Percentiles rank a stretch among this genome's conserved stretches.
Conservation (phyloP, 2,797 vertebrate species). For the Ctenosaura bakeri region DNA sequence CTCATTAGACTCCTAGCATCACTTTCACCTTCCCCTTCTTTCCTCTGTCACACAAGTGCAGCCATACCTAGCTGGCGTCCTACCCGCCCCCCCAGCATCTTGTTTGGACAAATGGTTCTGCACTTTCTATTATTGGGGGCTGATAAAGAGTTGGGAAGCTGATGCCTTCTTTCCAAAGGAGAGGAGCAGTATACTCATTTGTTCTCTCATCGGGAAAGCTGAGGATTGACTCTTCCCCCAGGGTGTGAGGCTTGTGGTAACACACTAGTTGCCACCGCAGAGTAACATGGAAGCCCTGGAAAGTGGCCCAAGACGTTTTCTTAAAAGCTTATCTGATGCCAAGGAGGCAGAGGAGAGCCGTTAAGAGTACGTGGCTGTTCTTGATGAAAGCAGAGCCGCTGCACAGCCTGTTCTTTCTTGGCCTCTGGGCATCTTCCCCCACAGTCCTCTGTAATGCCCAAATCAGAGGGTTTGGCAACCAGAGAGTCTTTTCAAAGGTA, state of each 20-base stretch:
- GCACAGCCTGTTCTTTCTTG: conserved; percentile 13
- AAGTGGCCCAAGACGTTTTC: conserved; percentile 14
- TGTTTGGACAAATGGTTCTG: background rate
- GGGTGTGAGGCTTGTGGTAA: conserved; percentile 21
- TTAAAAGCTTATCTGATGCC: conserved; percentile 20
- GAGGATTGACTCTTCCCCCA: background rate
- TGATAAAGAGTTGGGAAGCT: background rate
- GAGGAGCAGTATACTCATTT: background rate
- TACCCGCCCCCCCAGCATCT: background rate
- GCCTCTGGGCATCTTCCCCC: conserved; percentile 1
- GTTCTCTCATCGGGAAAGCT: background rate
- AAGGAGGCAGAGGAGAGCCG: conserved; percentile 4
- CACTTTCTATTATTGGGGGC: background rate
- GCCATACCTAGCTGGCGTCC: no score
- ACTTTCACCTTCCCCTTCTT: background rate
- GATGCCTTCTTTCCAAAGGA: background rate
- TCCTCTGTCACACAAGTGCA: no score
- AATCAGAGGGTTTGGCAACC: background rate
- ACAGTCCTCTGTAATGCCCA: background rate
- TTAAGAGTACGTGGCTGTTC: background rate
- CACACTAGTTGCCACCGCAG: conserved; percentile 28
- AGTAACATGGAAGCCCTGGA: conserved; percentile 29
- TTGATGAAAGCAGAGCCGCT: background rate
- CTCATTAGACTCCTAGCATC: background rate
- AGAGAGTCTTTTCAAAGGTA: background rate